Conservation (phyloP, 2,113 vertebrate species). For the Castor canadensis region DNA sequence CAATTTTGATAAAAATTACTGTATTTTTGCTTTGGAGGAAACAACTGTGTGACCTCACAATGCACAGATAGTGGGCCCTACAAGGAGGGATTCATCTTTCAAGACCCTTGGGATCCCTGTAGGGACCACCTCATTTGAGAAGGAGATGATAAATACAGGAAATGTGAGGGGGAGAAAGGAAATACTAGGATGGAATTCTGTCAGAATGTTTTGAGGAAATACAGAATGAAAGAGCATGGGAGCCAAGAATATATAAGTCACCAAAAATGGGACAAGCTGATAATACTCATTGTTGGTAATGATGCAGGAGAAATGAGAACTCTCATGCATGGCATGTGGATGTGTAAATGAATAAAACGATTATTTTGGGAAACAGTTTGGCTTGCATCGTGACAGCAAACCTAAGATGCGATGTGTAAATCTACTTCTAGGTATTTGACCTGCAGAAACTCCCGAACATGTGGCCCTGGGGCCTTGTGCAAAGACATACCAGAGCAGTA, state of each 20-base stretch:
- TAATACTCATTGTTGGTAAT: not conserved
- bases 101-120: not conserved
- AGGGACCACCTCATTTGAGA: not conserved
- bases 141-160: not conserved
- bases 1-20: not conserved
- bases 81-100: not conserved
- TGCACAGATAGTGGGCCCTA: not conserved
- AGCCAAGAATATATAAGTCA: not conserved
- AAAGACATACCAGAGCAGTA: not conserved
- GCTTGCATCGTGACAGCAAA: not conserved
- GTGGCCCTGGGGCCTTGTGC: not conserved
- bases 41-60: not conserved
- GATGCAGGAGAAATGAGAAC: not conserved
- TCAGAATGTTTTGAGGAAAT: not conserved
- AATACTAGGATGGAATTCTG: not conserved
- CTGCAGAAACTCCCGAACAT: not conserved
- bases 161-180: not conserved
- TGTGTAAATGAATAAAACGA: not conserved
- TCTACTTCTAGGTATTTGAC: not conserved
- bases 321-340: not conserved
- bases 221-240: not conserved
- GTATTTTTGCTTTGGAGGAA: not conserved
- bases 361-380: not conserved
- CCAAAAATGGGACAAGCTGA: not conserved
- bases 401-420: not conserved